Evolutionary conservation across 1,140 invertebrate species (phyloP), one percentile per base, ranked within the genome.

Genomic region (Drosophila albomicans): DNA sequence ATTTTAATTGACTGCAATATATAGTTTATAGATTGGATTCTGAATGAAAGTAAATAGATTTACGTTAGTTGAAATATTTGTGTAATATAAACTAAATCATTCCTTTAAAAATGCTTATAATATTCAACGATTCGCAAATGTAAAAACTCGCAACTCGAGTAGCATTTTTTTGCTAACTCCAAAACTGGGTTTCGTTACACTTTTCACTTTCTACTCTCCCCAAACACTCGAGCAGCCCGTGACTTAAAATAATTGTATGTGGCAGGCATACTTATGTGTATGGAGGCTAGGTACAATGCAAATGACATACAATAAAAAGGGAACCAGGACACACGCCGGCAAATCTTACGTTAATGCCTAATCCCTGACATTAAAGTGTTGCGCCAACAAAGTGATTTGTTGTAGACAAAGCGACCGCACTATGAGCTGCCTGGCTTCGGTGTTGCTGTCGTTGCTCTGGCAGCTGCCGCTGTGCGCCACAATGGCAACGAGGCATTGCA

Each of bases 301-400:
- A 75, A 75, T 75, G 72, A 51, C 66, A 20, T 20, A 62, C 51
- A 69, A 63, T 70, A 75, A 75, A 75, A 75, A 70, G 35, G 72
- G 11, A 57, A 56, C 32, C 58, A 43, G 72, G 49, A 49, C 49
- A 52, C 59, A 86, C 62, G 58, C 51, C 63, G 80, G 74, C 73
- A 89, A 88, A 78, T 84, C 84, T 80, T 81, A 80, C 84, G 85
- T 88, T 84, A 84, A 89, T 89, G 70, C 85, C 84, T 88, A 88
- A 88, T 88, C 84, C 84, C 69, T 62, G 80, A 89, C 84, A 88
- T 88, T 88, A 88, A 88, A 88, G 84, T 88, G 84, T 84, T 88
- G 85, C 74, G 85, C 80, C 85, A 84, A 82, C 84, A 88, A 88
- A 88, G 85, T 88, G 84, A 88, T 88, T 88, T 88, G 84, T 88